Evolutionary conservation across 2,888 invertebrate genomes (phyloP).

Genomic region (Drosophila flavopinicola): DNA sequence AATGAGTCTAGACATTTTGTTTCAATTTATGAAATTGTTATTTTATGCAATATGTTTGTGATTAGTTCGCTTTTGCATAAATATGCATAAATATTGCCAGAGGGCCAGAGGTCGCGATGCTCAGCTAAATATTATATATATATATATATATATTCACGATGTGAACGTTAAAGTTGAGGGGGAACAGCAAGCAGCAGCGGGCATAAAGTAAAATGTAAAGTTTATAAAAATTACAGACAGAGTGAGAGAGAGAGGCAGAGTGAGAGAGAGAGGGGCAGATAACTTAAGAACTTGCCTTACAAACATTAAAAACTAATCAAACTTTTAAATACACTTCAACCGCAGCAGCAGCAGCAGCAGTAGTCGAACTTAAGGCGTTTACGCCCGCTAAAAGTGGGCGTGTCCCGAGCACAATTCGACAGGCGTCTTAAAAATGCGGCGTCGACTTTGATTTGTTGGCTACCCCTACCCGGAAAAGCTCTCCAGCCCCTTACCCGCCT

Average conservation of each 20-base stretch:
- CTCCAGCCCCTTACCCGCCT: neutral
- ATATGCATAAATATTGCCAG: constrained; percentile 45
- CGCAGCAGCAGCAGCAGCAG: constrained; percentile 50
- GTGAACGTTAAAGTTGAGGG: constrained; percentile 32
- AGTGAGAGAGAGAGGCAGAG: neutral
- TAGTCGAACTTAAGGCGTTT: constrained; percentile 63
- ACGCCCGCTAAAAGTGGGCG: constrained; percentile 43
- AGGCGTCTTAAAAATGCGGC: constrained; percentile 72
- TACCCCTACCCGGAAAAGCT: too few species aligned
- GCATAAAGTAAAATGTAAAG: constrained; percentile 44
- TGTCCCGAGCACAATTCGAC: constrained; percentile 64
- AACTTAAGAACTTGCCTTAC: constrained; percentile 51
- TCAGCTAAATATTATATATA: neutral
- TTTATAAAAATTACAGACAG: constrained; percentile 47
- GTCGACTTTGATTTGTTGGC: constrained; percentile 77
- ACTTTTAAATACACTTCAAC: constrained; percentile 81
- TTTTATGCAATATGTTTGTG: constrained; percentile 78
- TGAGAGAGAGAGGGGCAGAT: constrained; percentile 2
- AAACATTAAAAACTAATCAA: constrained; percentile 81
- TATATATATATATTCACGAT: constrained; percentile 15
- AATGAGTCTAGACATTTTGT: constrained; percentile 78
- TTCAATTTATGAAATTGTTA: constrained; percentile 73
- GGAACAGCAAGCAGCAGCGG: neutral
- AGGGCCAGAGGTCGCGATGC: neutral
- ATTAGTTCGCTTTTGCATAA: constrained; percentile 71